Conservation (phyloP, 2,113 vertebrate species). For the Bombycilla garrulus region DNA sequence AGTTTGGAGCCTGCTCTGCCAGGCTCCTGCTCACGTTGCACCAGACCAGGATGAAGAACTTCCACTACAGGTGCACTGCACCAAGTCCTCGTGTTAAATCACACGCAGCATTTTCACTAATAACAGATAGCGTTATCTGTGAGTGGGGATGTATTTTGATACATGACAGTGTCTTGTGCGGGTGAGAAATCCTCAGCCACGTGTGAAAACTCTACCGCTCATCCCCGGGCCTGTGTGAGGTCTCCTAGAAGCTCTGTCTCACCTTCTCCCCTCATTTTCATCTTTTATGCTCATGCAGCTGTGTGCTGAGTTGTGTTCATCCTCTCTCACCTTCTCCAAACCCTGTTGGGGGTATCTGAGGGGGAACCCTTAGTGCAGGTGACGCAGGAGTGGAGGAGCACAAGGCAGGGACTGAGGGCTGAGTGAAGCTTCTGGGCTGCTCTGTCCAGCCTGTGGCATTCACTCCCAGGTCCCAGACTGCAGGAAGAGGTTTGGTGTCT, state of each 20-base stretch:
- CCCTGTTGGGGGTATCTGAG: neutral
- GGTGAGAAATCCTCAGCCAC: neutral
- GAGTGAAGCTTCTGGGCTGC: neutral
- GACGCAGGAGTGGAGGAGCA: neutral
- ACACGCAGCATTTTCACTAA: accelerated
- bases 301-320: neutral
- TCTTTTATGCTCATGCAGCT: accelerated
- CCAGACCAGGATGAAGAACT: neutral
- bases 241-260: neutral
- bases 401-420: neutral
- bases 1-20: neutral
- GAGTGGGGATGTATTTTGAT: neutral
- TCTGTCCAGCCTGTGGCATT: neutral
- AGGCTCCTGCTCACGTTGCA: neutral
- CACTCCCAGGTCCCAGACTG: neutral
- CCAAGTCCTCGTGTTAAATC: accelerated
- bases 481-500: neutral
- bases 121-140: neutral
- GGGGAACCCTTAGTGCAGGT: accelerated
- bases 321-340: neutral
- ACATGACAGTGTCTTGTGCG: neutral
- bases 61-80: neutral
- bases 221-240: neutral
- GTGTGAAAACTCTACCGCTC: neutral
- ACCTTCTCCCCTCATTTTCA: neutral